Evolutionary conservation across 1,140 invertebrate species (phyloP), one percentile per base, ranked within the genome.

Genomic region (Scylla paramamosain): DNA sequence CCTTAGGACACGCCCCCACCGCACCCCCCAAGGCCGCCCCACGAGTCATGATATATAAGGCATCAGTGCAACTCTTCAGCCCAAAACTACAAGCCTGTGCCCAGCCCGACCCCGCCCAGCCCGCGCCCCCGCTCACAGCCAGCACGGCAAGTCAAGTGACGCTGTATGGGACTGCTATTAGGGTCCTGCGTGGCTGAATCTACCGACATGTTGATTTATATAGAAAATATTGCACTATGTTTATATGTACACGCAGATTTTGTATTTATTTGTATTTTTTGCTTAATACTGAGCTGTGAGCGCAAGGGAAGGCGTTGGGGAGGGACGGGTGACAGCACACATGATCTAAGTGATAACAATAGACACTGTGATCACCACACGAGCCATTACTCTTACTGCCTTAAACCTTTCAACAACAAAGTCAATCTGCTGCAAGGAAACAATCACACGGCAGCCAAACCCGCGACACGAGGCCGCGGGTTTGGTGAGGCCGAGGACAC

Each of bases 301-400:
- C 32, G 39, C 16, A 3, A 25, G 89, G 91, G 20, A 0, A 59
- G 48, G 83, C n/a, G n/a, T 67, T 28, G 92, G 32, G 82, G n/a
- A 45, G 45, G 29, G 88, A 46, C 88, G 93, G 20, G 84, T 88
- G 48, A 59, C 29, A 29, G 28, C 86, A 94, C 59, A 94, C 52
- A 89, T 12, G 52, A 77, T 28, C 28, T 67, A 59, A 67, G 29
- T 32, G 20, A 28, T 59, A 31, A 94, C 93, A 94, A 94, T 94
- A 94, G 93, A 94, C 93, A 94, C 93, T 94, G 93, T 94, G 93
- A 90, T 94, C 93, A 94, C 93, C 93, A 94, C 48, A 94, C 59
- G 39, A 91, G n/a, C 46, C 87, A 67, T 94, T 90, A 94, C 31
- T 94, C 32, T 90, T n/a, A 89, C 32, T 89, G 45, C 45, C 52